A percentile compares a stretch with the other conserved stretches of the same genome.
phyloP scores from a whole-genome alignment of 2,888 invertebrate genomes.

The Stegophylla sp. region DNA sequence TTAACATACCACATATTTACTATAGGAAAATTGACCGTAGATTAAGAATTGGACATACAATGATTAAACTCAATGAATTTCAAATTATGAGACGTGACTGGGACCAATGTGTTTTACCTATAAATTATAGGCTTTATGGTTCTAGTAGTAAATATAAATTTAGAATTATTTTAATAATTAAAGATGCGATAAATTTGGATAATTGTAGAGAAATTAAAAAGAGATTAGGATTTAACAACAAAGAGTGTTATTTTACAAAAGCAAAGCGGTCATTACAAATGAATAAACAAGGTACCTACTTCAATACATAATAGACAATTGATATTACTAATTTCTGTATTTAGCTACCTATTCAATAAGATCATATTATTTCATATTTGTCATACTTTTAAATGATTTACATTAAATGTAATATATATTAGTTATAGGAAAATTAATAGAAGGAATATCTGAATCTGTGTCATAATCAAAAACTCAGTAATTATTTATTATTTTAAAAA shows the following conservation, averaged over 20 bases:
- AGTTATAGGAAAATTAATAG: no score
- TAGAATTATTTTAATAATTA: slow-evolving; percentile 23
- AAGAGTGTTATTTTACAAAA: background rate
- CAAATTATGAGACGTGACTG: slow-evolving; percentile 40
- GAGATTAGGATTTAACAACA: background rate
- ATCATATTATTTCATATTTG: no score
- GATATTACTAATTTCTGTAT: no score
- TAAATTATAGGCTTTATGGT: slow-evolving; percentile 26
- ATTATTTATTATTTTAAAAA: no score
- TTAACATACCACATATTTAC: slow-evolving; percentile 2
- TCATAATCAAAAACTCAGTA: no score
- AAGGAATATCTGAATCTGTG: no score
- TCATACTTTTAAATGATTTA: no score
- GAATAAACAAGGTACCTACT: no score
- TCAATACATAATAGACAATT: no score
- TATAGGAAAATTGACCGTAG: slow-evolving; percentile 11
- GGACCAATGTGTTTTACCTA: slow-evolving; percentile 22
- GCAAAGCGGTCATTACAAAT: no score
- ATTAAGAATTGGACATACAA: slow-evolving; percentile 26
- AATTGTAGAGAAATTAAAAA: background rate
- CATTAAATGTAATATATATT: no score
- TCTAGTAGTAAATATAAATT: background rate
- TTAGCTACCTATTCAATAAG: no score
- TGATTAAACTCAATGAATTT: slow-evolving; percentile 44
- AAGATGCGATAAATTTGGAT: slow-evolving; percentile 13